Evolutionary conservation across 2,113 vertebrate genomes (phyloP), one percentile per base, ranked within the genome.

Genomic region (Mastomys natalensis): DNA sequence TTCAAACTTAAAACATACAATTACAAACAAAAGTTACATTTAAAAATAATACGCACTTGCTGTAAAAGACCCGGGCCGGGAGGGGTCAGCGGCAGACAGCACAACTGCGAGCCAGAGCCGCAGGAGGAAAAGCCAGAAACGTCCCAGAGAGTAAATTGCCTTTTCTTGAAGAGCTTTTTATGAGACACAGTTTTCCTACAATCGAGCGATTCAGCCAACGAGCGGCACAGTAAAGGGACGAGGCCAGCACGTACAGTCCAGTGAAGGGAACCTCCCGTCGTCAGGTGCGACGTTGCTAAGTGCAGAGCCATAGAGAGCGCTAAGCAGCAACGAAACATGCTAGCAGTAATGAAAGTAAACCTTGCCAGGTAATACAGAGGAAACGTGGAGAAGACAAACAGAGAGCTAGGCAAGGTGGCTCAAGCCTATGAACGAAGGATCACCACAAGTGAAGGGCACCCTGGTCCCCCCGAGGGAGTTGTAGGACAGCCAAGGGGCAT

Each of bases 1-100:
- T 97, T 93, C 72, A 81, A 12, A 90, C 43, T 82, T 34, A 91
- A 95, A 91, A 87, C 48, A 45, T 7, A 40, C 64, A 93, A 51
- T 90, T 88, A 80, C 11, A 86, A 90, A 29, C 68, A 92, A 22
- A 34, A 74, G 13, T 93, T 87, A 11, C 82, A 64, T 89, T 72
- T 73, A 60, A 0, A 66, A 55, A 43, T 43, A 34, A 9, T 31
- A 45, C 51, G 11, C 10, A 7, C 45, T 48, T 48, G 45, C 45
- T 48, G 45, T 48, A 48, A 48, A 48, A 48, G 45, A 48, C 45
- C 4, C 45, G 45, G 45, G 45, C 45, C 45, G 48, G 26, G 66
- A 45, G 17, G 37, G 13, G 13, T 26, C 31, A 37, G 40, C 15
- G 16, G 72, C 9, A 21, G 70, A 40, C 48, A 68, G 0, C 9